Conservation (phyloP, 2,888 invertebrate species). For the Neuroscelio doddi region DNA sequence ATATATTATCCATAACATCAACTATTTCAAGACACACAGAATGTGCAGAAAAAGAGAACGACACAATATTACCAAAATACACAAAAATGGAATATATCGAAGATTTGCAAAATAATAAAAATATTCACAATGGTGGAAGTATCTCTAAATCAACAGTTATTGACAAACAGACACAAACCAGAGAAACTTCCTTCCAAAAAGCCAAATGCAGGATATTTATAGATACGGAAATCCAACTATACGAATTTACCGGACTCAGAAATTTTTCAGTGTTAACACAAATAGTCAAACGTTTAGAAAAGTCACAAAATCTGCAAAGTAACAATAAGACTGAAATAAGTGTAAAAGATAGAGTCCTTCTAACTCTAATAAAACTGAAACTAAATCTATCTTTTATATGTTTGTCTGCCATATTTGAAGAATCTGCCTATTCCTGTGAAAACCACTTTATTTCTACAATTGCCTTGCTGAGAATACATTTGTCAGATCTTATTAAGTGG, state of each 20-base stretch:
- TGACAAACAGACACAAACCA: background rate
- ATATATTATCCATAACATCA: no score
- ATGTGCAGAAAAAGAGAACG: no score
- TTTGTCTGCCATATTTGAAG: background rate
- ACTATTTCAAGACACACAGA: no score
- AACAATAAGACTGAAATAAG: background rate
- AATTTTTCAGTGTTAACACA: background rate
- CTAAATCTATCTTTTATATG: background rate
- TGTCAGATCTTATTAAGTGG: background rate
- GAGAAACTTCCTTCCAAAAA: background rate
- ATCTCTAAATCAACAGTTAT: no score
- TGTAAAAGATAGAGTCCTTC: background rate
- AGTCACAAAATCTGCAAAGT: background rate
- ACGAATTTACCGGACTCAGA: background rate
- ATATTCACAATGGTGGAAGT: no score
- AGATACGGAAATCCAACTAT: background rate
- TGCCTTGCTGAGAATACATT: background rate
- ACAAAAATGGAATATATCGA: no score
- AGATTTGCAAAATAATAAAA: no score
- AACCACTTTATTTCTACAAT: background rate
- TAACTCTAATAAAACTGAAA: background rate
- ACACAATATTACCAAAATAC: no score
- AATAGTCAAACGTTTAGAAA: background rate
- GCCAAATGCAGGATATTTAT: background rate
- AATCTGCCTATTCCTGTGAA: background rate